These are phyloP conservation scores for Merluccius polli DNA, from an alignment of 2,797 vertebrate species.

Conservation along the genomic window DNA sequence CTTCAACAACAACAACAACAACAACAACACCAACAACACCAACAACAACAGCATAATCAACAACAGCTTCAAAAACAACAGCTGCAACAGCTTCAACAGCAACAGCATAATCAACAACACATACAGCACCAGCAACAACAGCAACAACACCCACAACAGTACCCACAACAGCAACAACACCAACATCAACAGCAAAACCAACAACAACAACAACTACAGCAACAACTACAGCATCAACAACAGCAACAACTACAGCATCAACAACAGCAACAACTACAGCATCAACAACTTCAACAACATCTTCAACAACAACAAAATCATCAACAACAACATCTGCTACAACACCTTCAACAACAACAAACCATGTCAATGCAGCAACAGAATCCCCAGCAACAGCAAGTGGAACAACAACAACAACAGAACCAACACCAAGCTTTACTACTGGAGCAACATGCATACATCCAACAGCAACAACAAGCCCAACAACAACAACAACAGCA, in stretches of 20 bases:
- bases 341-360: not conserved
- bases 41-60: slow-evolving; percentile 38
- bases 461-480: slow-evolving; percentile 50
- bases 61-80: not conserved
- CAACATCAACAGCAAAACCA: slow-evolving; percentile 29
- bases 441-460: slow-evolving; percentile 14
- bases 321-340: slow-evolving; percentile 37
- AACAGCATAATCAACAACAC: slow-evolving; percentile 3
- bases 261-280: slow-evolving; percentile 41
- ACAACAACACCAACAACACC: slow-evolving; percentile 28
- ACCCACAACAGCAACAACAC: slow-evolving; percentile 21
- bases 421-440: slow-evolving; percentile 38
- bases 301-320: slow-evolving; percentile 33
- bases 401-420: slow-evolving; percentile 42
- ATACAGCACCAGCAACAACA: slow-evolving; percentile 52
- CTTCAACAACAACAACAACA: slow-evolving; percentile 30
- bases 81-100: slow-evolving; percentile 33
- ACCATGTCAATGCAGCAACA: slow-evolving; percentile 23
- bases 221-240: slow-evolving; percentile 49
- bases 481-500: slow-evolving; percentile 48
- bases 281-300: slow-evolving; percentile 25
- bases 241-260: slow-evolving; percentile 47
- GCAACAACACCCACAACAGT: slow-evolving; percentile 36
- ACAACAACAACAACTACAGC: slow-evolving; percentile 40
- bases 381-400: slow-evolving; percentile 38